Percentiles rank a stretch among this genome's conserved stretches.
phyloP scores from a whole-genome alignment of 30 jellyfish, hydroid and myxozoan species.

The Aurelia aurita region DNA sequence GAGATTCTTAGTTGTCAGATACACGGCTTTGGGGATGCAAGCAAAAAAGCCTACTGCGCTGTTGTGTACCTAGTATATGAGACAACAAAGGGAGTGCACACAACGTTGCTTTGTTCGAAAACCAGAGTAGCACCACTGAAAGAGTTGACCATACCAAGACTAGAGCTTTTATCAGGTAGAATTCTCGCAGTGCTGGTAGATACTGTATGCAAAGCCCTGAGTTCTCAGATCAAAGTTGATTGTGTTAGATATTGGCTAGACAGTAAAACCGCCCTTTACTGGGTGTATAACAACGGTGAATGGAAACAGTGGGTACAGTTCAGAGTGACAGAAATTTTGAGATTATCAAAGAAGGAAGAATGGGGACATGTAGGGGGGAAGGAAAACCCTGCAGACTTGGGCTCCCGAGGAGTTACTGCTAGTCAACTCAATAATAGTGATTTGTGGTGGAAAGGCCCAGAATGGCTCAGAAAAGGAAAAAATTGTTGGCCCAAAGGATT shows the following conservation, averaged over 20 bases:
- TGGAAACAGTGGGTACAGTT: slow-evolving; percentile 70
- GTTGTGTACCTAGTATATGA: slow-evolving; percentile 15
- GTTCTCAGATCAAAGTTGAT: slow-evolving; percentile 36
- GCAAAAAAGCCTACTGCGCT: slow-evolving; percentile 15
- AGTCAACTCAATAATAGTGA: slow-evolving; percentile 4
- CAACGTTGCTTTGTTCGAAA: slow-evolving; percentile 31
- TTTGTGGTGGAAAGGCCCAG: slow-evolving; percentile 79
- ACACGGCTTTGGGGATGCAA: slow-evolving; percentile 72
- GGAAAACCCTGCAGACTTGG: slow-evolving; percentile 77
- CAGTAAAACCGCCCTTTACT: slow-evolving; percentile 64
- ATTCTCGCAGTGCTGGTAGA: slow-evolving; percentile 47
- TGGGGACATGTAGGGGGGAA: slow-evolving; percentile 73
- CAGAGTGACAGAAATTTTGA: slow-evolving; percentile 58
- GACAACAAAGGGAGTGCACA: slow-evolving; percentile 32
- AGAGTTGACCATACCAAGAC: slow-evolving; percentile 45
- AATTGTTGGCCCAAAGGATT: slow-evolving; percentile 42
- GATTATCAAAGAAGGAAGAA: slow-evolving; percentile 24
- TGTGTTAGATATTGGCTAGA: slow-evolving; percentile 51
- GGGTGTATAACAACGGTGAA: slow-evolving; percentile 54
- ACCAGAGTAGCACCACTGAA: slow-evolving; percentile 75
- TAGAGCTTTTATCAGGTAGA: slow-evolving; percentile 62
- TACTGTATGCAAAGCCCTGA: slow-evolving; percentile 44
- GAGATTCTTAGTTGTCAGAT: slow-evolving; percentile 38
- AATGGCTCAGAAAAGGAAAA: slow-evolving; percentile 42
- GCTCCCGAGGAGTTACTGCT: slow-evolving; percentile 66